phyloP scores from a whole-genome alignment of 2,113 vertebrate genomes.

The Cyphomyrus discorhynchus region DNA sequence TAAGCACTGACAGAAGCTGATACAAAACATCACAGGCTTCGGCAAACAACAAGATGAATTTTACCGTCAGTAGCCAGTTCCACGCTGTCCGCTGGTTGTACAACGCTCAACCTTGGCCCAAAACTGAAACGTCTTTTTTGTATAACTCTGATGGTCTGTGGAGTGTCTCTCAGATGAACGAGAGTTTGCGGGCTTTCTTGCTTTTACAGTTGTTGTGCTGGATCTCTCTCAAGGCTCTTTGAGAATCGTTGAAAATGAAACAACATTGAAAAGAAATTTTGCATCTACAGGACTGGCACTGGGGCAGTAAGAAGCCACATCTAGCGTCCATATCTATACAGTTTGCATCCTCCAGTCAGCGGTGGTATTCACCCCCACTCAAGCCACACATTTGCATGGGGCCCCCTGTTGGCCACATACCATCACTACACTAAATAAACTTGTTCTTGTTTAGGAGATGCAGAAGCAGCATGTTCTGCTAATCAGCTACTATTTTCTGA shows the following conservation, averaged over 20 bases:
- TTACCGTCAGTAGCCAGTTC: not conserved
- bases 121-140: not conserved
- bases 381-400: not conserved
- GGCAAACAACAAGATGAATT: not conserved
- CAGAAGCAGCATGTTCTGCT: not conserved
- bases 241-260: not conserved
- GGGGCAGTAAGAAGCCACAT: not conserved
- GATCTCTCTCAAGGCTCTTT: not conserved
- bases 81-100: not conserved
- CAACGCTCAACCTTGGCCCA: not conserved
- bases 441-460: not conserved
- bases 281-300: not conserved
- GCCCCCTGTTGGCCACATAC: not conserved
- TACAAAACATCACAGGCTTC: slow-evolving; percentile 7
- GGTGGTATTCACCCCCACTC: not conserved
- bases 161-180: not conserved
- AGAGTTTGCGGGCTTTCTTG: not conserved
- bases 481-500: not conserved
- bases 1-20: slow-evolving; percentile 13
- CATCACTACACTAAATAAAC: not conserved
- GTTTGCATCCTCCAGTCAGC: not conserved
- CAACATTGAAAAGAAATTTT: not conserved
- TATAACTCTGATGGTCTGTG: not conserved
- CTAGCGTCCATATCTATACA: not conserved
- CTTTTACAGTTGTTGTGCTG: not conserved